Conservation (phyloP, 2,797 vertebrate species). For the Bradypus variegatus region DNA sequence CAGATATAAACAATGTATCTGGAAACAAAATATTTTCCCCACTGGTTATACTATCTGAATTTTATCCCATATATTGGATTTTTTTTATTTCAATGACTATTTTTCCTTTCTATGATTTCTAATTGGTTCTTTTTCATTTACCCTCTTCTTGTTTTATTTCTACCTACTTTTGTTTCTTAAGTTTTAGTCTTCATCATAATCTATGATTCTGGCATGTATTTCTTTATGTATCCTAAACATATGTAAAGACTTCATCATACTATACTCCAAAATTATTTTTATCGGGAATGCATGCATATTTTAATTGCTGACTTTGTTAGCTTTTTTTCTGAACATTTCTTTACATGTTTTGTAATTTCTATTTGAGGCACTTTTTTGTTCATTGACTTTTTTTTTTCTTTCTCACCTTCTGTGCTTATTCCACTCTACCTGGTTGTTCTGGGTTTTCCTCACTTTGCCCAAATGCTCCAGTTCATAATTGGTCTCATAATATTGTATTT, state of each 20-base stretch:
- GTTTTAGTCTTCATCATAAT: background rate
- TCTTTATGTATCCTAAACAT: background rate
- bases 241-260: background rate
- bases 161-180: background rate
- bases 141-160: background rate
- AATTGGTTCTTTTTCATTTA: constrained; percentile 2
- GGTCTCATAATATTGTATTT: background rate
- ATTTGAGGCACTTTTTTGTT: background rate
- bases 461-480: background rate
- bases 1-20: background rate
- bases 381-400: background rate
- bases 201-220: background rate
- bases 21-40: background rate
- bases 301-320: background rate
- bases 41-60: background rate
- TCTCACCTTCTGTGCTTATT: background rate
- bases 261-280: background rate
- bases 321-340: background rate
- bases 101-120: background rate
- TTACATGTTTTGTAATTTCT: background rate
- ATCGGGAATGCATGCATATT: background rate
- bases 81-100: background rate
- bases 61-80: background rate
- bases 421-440: background rate
- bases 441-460: constrained; percentile 8